These are phyloP conservation scores for Chaetorhynchus papuensis DNA, from an alignment of 2,113 vertebrate genomes.

Conservation along the genomic window DNA sequence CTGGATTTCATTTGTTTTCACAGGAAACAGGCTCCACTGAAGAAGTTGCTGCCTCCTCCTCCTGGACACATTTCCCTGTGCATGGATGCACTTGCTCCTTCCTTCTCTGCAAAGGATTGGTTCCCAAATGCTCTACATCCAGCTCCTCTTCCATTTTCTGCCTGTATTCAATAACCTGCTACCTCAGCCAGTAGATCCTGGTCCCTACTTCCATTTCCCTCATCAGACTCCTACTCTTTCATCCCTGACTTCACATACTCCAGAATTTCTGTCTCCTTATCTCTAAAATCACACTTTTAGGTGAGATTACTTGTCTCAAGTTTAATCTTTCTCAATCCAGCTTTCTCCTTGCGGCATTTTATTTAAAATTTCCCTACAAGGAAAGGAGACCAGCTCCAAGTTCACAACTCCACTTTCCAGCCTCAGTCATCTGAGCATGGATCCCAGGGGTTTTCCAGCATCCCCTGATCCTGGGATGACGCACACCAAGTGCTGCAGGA, in stretches of 20 bases:
- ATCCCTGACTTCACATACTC: neutral
- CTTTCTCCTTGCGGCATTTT: neutral
- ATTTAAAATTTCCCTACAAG: neutral
- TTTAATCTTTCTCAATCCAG: neutral
- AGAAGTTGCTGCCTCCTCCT: neutral
- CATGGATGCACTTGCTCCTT: neutral
- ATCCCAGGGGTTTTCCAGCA: neutral
- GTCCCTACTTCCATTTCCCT: neutral
- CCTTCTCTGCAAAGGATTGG: neutral
- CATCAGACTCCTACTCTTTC: neutral
- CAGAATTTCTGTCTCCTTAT: neutral
- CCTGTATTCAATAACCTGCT: neutral
- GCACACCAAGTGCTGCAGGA: neutral
- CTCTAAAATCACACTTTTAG: neutral
- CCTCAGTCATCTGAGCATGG: neutral
- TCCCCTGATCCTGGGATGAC: neutral
- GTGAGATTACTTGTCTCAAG: neutral
- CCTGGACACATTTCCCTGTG: neutral
- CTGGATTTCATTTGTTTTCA: neutral
- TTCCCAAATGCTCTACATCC: neutral
- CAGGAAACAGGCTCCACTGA: neutral
- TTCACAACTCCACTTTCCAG: neutral
- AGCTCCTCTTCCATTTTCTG: neutral
- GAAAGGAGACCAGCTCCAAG: neutral
- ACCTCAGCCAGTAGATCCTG: neutral